phyloP scores from a whole-genome alignment of 2,113 vertebrate species.

The Atlantisia rogersi region DNA sequence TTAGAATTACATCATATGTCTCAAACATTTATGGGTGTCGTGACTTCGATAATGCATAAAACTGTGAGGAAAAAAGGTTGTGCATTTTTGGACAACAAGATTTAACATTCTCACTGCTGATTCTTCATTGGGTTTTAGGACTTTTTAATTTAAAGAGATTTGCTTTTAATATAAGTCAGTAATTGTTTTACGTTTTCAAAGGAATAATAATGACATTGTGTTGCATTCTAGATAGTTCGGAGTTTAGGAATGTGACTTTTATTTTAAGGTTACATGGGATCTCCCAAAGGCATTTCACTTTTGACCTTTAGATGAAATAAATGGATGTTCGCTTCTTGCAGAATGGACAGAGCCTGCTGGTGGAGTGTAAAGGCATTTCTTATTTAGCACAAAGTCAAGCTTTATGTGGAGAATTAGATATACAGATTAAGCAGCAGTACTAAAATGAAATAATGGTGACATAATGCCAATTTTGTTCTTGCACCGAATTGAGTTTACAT shows the following conservation, averaged over 20 bases:
- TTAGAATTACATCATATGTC: background rate
- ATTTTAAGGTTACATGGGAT: constrained; percentile 77
- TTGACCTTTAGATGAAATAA: constrained; percentile 74
- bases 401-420: constrained; percentile 65
- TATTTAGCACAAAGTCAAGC: constrained; percentile 68
- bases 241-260: constrained; percentile 77
- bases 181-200: constrained; percentile 70
- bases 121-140: background rate
- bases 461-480: constrained; percentile 42
- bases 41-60: background rate
- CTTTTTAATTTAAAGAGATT: constrained; percentile 50
- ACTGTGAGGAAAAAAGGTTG: constrained; percentile 8
- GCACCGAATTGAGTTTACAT: constrained; percentile 30
- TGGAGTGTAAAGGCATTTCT: constrained; percentile 57
- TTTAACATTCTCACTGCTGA: constrained; percentile 19
- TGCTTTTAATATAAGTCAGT: constrained; percentile 62
- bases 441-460: constrained; percentile 45
- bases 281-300: constrained; percentile 75
- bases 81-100: constrained; percentile 9
- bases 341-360: background rate
- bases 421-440: constrained; percentile 51
- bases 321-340: constrained; percentile 42
- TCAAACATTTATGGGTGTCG: background rate
- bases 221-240: constrained; percentile 64
- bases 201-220: constrained; percentile 79